Base-by-base conservation (phyloP, 2,888 invertebrate genomes). In the Nasonovia ribisnigri region DNA sequence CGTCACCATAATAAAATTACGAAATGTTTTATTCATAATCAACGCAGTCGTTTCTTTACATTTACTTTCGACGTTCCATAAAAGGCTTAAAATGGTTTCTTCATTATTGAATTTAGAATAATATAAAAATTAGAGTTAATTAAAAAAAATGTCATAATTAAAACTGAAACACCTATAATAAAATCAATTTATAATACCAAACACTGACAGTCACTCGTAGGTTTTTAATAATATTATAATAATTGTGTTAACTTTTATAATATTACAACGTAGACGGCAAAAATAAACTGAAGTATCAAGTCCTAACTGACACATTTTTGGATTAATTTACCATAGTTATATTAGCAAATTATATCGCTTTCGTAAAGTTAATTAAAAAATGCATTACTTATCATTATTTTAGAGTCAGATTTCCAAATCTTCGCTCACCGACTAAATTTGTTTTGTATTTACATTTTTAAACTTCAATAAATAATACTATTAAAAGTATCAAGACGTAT, bases 21-120 rank as follows among this genome's bases (percentile, higher is more conserved):
- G 43, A 92, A 92, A 92, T 92, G 92, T 92, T 92, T 92, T 92
- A 92, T 92, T 92, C 88, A 92, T 92, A 86, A 92, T 60, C 77
- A 48, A 88, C 88, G 24, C n/a, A 67, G 88, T 67, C 77, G 67
- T 77, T 92, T 67, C 42, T 92, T 86, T 88, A 36, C 67, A 43
- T 92, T 92, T 67, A 48, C 57, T 88, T 88, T 88, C 26, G 87
- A 92, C 92, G 88, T 92, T 91, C 54, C 60, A 8, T 67, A 87
- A 88, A 88, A 92, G 29, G 88, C 77, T 88, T 77, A 88, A 88
- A 92, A 92, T 77, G 88, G 92, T 92, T 77, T 92, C 88, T 77
- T 77, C 42, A 43, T 88, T 88, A 92, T 92, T 92, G 26, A 92
- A 92, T 92, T 92, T 26, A 36, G 24, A 87, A 60, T 92, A 87